These are phyloP conservation scores for Phrynocephalus versicolor DNA, from an alignment of 2,113 vertebrate species.

Conservation along the genomic window DNA sequence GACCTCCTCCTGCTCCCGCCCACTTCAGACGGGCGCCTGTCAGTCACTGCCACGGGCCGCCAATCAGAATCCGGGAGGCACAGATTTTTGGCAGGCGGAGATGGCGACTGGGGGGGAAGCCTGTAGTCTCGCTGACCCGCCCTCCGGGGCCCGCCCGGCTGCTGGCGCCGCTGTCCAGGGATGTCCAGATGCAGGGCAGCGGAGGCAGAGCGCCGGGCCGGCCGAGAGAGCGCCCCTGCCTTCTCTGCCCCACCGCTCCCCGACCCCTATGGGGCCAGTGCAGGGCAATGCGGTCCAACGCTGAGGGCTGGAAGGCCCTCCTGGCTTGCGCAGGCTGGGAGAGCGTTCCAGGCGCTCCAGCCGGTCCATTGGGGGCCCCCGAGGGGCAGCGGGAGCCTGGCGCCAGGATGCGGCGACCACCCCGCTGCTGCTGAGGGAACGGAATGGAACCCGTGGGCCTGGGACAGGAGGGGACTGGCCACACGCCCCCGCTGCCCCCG, in stretches of 20 bases:
- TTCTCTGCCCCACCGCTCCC: not conserved
- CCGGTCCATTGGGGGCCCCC: no score
- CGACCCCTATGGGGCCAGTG: not conserved
- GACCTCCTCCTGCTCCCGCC: not conserved
- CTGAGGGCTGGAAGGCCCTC: not conserved
- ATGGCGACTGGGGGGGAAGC: conserved; percentile 44
- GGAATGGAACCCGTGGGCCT: conserved; percentile 85
- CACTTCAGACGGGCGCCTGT: not conserved
- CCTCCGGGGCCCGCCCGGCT: conserved; percentile 12
- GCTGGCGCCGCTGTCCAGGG: not conserved
- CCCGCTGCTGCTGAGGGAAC: not conserved
- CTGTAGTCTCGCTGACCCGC: not conserved
- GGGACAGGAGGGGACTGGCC: conserved; percentile 68
- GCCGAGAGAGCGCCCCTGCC: not conserved
- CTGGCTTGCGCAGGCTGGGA: not conserved
- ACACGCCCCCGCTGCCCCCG: conserved; percentile 80
- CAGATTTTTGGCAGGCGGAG: conserved; percentile 59
- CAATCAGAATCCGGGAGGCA: conserved; percentile 72
- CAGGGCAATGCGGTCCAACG: not conserved
- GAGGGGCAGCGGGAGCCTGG: not conserved
- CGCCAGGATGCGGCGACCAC: not conserved
- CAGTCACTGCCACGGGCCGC: conserved; percentile 51
- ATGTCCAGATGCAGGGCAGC: not conserved
- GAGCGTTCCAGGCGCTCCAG: no score
- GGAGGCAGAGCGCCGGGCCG: not conserved